These are phyloP conservation scores for Ranitomeya variabilis DNA, from an alignment of 2,113 vertebrate genomes.

Conservation along the genomic window DNA sequence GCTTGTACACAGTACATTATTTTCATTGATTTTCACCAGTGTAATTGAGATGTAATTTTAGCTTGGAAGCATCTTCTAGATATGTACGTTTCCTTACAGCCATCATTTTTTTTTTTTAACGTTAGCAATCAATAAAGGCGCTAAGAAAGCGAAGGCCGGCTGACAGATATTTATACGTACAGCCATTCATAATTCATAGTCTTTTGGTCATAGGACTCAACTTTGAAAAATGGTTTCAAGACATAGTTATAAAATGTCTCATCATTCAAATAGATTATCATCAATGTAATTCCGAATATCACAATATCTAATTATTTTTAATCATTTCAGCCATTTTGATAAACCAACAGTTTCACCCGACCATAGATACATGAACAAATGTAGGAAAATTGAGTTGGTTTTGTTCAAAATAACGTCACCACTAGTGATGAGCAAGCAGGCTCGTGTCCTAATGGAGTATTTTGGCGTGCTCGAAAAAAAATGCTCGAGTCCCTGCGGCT, in stretches of 20 bases:
- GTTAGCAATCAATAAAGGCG: not conserved
- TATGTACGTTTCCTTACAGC: conserved; percentile 21
- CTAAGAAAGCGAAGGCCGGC: not conserved
- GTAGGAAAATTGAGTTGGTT: too few species aligned
- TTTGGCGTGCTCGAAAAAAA: too few species aligned
- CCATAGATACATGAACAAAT: too few species aligned
- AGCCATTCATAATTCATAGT: not conserved
- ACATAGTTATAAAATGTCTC: not conserved
- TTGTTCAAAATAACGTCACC: too few species aligned
- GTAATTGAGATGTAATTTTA: conserved; percentile 40
- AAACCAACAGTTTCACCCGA: too few species aligned
- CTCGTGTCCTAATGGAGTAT: too few species aligned
- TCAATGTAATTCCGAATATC: not conserved
- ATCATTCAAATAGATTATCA: not conserved
- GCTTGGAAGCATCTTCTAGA: not conserved
- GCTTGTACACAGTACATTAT: conserved; percentile 29
- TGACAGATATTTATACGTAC: not conserved
- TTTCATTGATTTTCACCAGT: conserved; percentile 29
- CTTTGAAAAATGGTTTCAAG: not conserved
- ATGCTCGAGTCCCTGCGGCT: too few species aligned
- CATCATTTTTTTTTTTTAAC: conserved; percentile 4
- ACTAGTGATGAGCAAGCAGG: too few species aligned
- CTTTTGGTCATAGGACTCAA: not conserved
- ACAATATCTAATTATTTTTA: not conserved
- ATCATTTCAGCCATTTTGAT: too few species aligned